phyloP scores from a whole-genome alignment of 2,113 vertebrate species.

The Chlamydotis undulata region DNA sequence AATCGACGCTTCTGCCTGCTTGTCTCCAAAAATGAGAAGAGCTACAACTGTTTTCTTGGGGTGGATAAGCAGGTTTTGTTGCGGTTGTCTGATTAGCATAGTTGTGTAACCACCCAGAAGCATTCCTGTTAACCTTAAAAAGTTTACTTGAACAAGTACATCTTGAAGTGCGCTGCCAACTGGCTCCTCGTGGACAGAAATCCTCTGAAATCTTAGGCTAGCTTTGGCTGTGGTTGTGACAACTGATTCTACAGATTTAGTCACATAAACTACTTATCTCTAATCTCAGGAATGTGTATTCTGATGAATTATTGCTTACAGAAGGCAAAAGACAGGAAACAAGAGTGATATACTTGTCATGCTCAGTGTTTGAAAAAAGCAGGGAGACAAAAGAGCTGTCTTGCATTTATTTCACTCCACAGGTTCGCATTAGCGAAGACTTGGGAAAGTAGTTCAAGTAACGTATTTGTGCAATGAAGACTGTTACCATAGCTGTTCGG shows the following conservation, averaged over 20 bases:
- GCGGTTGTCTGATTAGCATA: neutral
- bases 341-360: neutral
- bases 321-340: slow-evolving; percentile 10
- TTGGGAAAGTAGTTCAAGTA: slow-evolving; percentile 53
- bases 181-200: neutral
- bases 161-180: neutral
- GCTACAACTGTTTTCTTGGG: neutral
- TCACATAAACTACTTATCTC: neutral
- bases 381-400: slow-evolving; percentile 49
- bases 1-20: neutral
- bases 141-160: neutral
- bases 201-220: neutral
- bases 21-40: neutral
- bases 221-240: neutral
- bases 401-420: slow-evolving; percentile 31
- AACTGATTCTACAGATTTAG: neutral
- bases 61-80: neutral
- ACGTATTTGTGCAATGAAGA: slow-evolving; percentile 26
- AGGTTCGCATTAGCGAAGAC: slow-evolving; percentile 2
- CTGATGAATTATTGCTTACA: neutral
- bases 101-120: neutral
- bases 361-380: neutral
- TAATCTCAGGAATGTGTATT: neutral
- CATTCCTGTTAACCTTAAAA: neutral
- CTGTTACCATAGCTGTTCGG: slow-evolving; percentile 43